A percentile compares a stretch with the other conserved stretches of the same genome.
Conservation (phyloP, 2,113 vertebrate species). For the Saguinus imperator region DNA sequence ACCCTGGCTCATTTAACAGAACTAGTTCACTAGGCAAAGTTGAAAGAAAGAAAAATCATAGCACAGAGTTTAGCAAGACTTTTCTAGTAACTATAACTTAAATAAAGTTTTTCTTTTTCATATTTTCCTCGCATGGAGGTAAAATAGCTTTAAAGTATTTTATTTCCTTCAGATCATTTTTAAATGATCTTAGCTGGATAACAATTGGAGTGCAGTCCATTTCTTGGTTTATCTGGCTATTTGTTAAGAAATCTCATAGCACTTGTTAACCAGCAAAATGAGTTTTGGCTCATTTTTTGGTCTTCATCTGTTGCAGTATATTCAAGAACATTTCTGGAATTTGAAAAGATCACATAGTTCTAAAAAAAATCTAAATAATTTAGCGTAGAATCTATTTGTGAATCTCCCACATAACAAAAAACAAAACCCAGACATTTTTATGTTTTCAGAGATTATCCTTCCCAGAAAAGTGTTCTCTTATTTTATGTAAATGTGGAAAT, state of each 20-base stretch:
- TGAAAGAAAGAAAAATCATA: background rate
- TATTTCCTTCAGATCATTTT: conserved; percentile 11
- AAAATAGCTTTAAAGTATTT: background rate
- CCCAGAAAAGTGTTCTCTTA: background rate
- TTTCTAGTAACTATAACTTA: conserved; percentile 6
- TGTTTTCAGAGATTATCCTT: conserved; percentile 39
- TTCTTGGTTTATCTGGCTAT: conserved; percentile 6
- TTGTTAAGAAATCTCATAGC: background rate
- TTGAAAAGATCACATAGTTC: background rate
- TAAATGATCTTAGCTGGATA: background rate
- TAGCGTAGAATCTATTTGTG: conserved; percentile 4
- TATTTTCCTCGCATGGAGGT: background rate
- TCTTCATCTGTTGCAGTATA: background rate
- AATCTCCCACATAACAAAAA: background rate
- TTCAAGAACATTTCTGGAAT: conserved; percentile 27
- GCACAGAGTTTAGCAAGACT: background rate
- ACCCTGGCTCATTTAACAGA: background rate
- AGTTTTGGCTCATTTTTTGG: background rate
- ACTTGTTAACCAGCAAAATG: background rate
- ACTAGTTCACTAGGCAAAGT: background rate
- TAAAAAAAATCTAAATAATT: conserved; percentile 31
- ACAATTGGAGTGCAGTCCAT: background rate
- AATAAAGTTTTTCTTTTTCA: background rate
- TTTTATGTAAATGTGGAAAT: conserved; percentile 20
- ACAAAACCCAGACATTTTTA: background rate